These are phyloP conservation scores for Cactoblastis cactorum DNA, from an alignment of 2,888 invertebrate genomes.

Conservation along the genomic window DNA sequence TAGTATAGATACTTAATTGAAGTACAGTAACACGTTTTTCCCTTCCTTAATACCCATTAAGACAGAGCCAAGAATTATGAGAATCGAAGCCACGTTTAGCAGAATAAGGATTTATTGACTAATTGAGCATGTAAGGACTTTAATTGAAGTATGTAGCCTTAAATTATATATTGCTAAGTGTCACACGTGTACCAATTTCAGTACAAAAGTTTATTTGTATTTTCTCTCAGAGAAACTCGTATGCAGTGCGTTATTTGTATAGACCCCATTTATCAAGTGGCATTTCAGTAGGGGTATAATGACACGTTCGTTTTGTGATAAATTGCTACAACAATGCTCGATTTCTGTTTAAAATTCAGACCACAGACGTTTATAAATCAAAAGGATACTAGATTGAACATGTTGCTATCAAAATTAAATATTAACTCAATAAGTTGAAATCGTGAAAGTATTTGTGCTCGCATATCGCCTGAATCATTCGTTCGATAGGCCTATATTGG, in stretches of 20 bases:
- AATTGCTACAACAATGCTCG: slow-evolving; percentile 20
- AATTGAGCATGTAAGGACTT: too few species aligned
- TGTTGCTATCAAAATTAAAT: too few species aligned
- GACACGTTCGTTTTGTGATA: slow-evolving; percentile 27
- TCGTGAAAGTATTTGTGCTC: too few species aligned
- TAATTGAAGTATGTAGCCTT: too few species aligned
- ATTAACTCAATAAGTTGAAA: too few species aligned
- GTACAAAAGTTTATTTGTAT: neutral
- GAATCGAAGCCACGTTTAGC: too few species aligned
- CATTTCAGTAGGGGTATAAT: slow-evolving; percentile 20
- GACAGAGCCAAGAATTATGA: neutral
- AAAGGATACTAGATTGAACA: neutral
- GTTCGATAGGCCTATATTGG: too few species aligned
- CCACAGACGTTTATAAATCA: neutral
- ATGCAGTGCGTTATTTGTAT: slow-evolving; percentile 3
- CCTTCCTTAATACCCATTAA: too few species aligned
- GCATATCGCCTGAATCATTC: too few species aligned
- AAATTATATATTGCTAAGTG: too few species aligned
- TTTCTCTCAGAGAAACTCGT: slow-evolving; percentile 5
- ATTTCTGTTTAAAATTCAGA: slow-evolving; percentile 20
- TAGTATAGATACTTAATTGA: neutral
- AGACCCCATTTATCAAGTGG: slow-evolving; percentile 23
- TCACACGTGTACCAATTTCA: neutral
- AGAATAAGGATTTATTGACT: too few species aligned
- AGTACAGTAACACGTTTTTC: too few species aligned